Conservation (phyloP, 1,140 invertebrate species). For the Ridgeia piscesae region DNA sequence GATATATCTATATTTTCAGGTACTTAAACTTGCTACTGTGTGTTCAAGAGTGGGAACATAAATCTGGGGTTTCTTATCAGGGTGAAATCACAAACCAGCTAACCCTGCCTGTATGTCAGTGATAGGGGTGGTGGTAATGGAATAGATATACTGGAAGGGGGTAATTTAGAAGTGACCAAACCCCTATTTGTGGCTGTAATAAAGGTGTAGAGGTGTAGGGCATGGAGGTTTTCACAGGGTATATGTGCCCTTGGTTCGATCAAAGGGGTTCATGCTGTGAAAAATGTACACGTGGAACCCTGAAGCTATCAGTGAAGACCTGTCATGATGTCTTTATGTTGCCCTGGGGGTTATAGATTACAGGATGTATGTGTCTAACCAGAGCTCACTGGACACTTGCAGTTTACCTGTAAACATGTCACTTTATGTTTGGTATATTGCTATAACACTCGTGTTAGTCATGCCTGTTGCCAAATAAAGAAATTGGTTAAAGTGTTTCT, state of each 20-base stretch:
- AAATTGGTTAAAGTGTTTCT: too few relatives aligned
- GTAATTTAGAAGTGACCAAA: neutral
- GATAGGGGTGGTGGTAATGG: neutral
- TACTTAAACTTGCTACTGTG: neutral
- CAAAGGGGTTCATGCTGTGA: neutral
- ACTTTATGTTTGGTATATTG: neutral
- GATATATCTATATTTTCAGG: neutral
- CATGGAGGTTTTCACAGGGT: neutral
- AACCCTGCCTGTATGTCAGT: neutral
- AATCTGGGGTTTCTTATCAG: neutral
- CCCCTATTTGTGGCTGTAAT: neutral
- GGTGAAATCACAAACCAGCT: neutral
- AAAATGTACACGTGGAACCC: neutral
- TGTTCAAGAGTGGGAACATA: neutral
- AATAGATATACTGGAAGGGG: neutral
- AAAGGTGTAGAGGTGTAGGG: neutral
- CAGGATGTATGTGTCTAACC: neutral
- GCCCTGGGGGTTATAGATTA: neutral
- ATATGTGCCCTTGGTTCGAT: neutral
- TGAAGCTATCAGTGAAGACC: neutral
- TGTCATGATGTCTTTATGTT: neutral
- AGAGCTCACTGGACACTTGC: neutral
- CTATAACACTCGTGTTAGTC: neutral
- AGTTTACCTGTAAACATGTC: neutral
- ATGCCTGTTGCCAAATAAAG: too few relatives aligned